phyloP scores from a whole-genome alignment of 2,797 vertebrate genomes.

The Arctocebus calabarensis region DNA sequence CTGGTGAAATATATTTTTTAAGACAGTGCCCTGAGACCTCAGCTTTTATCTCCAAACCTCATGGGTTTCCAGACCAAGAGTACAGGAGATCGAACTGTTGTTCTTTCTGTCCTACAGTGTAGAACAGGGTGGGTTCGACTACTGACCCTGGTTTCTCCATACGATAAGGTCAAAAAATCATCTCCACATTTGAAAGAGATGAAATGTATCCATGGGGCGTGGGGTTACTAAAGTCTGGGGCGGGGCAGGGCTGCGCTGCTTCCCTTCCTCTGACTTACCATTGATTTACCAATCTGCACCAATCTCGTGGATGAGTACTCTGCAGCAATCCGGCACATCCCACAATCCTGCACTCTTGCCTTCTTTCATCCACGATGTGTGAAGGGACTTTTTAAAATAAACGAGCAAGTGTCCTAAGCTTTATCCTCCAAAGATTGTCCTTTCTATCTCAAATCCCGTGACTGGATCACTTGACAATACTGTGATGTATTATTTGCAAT shows the following conservation, averaged over 20 bases:
- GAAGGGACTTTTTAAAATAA: constrained; percentile 53
- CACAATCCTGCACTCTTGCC: constrained; percentile 35
- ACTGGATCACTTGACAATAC: constrained; percentile 69
- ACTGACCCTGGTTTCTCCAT: not conserved
- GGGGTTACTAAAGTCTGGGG: not conserved
- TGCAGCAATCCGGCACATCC: not conserved
- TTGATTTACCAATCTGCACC: not conserved
- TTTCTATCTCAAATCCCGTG: constrained; percentile 65
- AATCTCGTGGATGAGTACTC: not conserved
- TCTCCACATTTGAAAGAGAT: not conserved
- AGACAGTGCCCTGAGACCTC: constrained; percentile 58
- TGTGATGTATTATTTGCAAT: constrained; percentile 76
- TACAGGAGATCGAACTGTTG: not conserved
- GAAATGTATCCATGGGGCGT: not conserved
- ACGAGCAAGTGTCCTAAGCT: constrained; percentile 63
- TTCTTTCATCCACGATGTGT: not conserved
- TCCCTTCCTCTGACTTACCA: not conserved
- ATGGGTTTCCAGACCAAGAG: constrained; percentile 28
- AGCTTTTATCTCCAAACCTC: constrained; percentile 67
- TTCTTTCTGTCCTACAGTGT: not conserved
- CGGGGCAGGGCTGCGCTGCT: not conserved
- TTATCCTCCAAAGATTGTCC: constrained; percentile 74
- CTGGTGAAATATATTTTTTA: constrained; percentile 54
- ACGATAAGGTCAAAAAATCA: constrained; percentile 7
- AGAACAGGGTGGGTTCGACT: not conserved